phyloP scores from a whole-genome alignment of 2,113 vertebrate species.

The Buteo buteo region DNA sequence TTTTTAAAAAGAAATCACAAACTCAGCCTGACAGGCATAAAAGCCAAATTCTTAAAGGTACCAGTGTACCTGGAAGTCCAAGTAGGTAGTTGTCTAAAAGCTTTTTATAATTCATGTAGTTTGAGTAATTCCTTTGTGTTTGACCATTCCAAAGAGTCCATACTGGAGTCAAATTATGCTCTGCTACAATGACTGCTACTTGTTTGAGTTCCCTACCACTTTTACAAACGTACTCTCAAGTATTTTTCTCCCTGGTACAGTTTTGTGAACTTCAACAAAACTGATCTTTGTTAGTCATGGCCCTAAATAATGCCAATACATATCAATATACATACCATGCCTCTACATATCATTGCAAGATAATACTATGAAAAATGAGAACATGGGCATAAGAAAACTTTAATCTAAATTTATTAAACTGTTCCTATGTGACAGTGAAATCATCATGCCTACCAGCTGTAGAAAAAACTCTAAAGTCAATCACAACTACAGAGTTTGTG shows the following conservation, averaged over 20 bases:
- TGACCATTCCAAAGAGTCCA: neutral
- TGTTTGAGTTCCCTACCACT: neutral
- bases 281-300: neutral
- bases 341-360: neutral
- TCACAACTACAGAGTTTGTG: neutral
- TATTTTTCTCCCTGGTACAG: neutral
- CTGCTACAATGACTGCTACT: neutral
- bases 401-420: neutral
- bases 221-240: neutral
- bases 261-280: neutral
- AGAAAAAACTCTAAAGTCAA: neutral
- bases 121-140: neutral
- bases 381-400: neutral
- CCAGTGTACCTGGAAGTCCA: neutral
- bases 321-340: neutral
- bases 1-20: neutral
- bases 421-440: neutral
- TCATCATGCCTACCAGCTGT: neutral
- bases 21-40: neutral
- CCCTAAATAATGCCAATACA: neutral
- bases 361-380: neutral
- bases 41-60: neutral
- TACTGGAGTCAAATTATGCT: neutral
- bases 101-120: neutral
- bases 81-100: neutral